Base-by-base conservation (phyloP, 2,888 invertebrate species). In the Mimumesa dahlbomi region DNA sequence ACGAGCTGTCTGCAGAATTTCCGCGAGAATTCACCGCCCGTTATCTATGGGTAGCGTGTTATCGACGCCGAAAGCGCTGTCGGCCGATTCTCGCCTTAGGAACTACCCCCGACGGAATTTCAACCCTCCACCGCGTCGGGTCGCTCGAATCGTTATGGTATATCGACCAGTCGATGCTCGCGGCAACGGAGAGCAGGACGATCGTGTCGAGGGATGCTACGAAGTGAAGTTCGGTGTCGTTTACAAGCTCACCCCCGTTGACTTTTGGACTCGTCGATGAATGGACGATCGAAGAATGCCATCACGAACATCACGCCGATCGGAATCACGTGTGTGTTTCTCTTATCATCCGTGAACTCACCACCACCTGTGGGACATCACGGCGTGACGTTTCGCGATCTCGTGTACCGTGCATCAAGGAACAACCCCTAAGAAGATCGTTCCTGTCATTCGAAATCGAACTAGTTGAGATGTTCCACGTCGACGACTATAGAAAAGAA, bases 161-260 rank as follows among this genome's bases (percentile, higher is more conserved):
- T 85, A 85, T 85, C 85, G 85, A 85, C 84, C 85, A 79, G 78
- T 81, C 69, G 70, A 58, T 66, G 75, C 61, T 70, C 73, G 57
- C 74, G 54, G 56, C 57, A 71, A 69, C 67, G 72, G 63, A 54
- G 75, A 77, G 71, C 58, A 72, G 76, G 59, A 75, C 70, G 64
- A 65, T 43, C 73, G 62, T 64, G 64, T 62, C 61, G 71, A 57
- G 71, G 69, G 66, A 70, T 80, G 75, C 70, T 58, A 53, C 58
- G 62, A 71, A 68, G 69, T 42, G 61, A 45, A 59, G 53, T 59
- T 54, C 67, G 45, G 34, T 22, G 14, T n/a, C 58, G 7, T 31
- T 53, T 25, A 34, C 57, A 31, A 65, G 40, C 11, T 1, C 34
- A n/a, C n/a, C 4, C 7, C 4, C 43, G 9, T 36, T 21, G 11